Evolutionary conservation across 2,888 invertebrate genomes (phyloP).

Genomic region (Heliconius cydno): DNA sequence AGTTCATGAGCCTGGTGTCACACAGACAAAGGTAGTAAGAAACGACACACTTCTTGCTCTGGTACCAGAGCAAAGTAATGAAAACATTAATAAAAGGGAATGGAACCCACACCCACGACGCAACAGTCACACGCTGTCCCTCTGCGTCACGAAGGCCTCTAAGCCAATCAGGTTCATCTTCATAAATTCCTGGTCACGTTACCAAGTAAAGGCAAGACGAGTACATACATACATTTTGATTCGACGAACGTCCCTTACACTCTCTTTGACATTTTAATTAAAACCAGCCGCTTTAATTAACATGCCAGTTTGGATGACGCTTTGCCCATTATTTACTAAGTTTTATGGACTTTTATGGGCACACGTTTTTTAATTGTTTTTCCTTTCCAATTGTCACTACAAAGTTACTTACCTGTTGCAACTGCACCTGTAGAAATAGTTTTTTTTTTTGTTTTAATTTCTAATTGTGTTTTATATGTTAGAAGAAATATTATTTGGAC

Average conservation of each 20-base stretch:
- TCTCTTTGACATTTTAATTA: constrained; percentile 44
- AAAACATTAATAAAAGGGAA: too few species aligned
- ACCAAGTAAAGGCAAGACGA: neutral
- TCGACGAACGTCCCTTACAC: constrained; percentile 38
- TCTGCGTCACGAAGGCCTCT: too few species aligned
- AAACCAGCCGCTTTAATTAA: constrained; percentile 36
- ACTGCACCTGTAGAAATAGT: neutral
- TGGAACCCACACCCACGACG: too few species aligned
- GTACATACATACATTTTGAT: constrained; percentile 33
- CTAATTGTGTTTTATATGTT: neutral
- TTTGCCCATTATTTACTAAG: constrained; percentile 48
- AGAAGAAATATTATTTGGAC: neutral
- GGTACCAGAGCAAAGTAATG: too few species aligned
- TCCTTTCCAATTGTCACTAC: neutral
- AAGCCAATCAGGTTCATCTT: neutral
- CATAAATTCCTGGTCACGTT: neutral
- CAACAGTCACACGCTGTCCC: too few species aligned
- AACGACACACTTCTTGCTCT: too few species aligned
- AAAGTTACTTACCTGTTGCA: neutral
- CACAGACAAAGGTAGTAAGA: too few species aligned
- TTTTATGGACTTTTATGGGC: constrained; percentile 47
- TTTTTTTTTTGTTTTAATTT: neutral
- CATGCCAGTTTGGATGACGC: constrained; percentile 44
- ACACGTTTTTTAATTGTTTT: constrained; percentile 2
- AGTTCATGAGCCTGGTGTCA: too few species aligned